Evolutionary conservation across 1,140 invertebrate species (phyloP), one percentile per base, ranked within the genome.

Genomic region (Euura saliciscinereae): DNA sequence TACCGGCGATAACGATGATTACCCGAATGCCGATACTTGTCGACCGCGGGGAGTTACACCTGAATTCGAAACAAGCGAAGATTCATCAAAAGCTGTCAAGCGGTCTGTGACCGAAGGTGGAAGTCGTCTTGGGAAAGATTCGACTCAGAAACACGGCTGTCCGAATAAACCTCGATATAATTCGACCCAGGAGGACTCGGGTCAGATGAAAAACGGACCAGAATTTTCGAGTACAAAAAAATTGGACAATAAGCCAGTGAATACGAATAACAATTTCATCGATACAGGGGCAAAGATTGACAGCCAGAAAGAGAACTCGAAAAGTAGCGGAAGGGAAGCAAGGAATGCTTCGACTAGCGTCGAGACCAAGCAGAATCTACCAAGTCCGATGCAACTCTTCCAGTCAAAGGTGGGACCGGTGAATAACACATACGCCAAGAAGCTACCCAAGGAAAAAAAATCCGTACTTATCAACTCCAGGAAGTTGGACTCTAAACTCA

Each of bases 341-440:
- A 8, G n/a, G 65, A 7, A 76, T 75, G 69, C 44, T 71, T 59
- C 51, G 8, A 69, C 67, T 2, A 78, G 76, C 70, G 79, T 81
- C 3, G 86, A 86, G 4, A 86, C 86, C 2, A 88, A 88, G 71
- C 87, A 87, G 5, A 85, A 87, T 66, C 68, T 88, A 28, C 51
- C 51, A 3, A 88, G 85, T 71, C 83, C 79, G 6, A 88, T 87
- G 66, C 73, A 87, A 5, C 85, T 85, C 7, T 86, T 86, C 78
- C 86, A 87, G 65, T 86, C 86, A 3, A 88, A 86, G 79, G 77
- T 83, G 42, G 85, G 85, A 6, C 83, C 80, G 72, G 78, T 85
- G 2, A 86, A 84, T 59, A 87, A 84, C 43, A 83, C 83, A 1
- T 85, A 86, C 10, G 81, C 80, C 0, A 87, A 87, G 44, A 88